A percentile compares a stretch with the other conserved stretches of the same genome.
Evolutionary conservation across 2,797 vertebrate genomes (phyloP).

Genomic region (Sebastes nivosus): DNA sequence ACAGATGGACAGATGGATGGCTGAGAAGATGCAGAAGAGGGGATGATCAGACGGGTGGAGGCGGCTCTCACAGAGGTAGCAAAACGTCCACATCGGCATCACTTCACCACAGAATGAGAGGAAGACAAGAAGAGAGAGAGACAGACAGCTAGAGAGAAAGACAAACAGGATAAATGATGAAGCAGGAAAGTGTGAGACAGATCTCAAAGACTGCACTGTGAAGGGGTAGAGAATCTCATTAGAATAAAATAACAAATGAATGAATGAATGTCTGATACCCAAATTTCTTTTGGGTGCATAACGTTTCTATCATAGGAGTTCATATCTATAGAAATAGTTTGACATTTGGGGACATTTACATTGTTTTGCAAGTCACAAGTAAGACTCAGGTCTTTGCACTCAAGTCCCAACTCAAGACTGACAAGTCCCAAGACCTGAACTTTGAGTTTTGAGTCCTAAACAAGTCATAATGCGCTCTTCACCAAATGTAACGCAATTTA

Average conservation of each 20-base stretch:
- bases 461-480: no score
- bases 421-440: no score
- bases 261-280: not conserved
- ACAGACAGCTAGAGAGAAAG: constrained; percentile 15
- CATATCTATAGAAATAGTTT: not conserved
- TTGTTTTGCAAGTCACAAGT: no score
- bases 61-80: constrained; percentile 39
- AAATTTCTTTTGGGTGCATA: not conserved
- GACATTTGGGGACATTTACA: not conserved
- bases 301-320: not conserved
- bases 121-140: not conserved
- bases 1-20: constrained; percentile 1
- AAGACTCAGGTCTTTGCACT: rapidly evolving
- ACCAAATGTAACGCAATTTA: no score
- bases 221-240: not conserved
- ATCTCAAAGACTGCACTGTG: not conserved
- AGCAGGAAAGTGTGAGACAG: not conserved
- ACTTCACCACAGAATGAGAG: constrained; percentile 17
- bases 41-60: constrained; percentile 21
- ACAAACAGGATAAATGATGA: not conserved
- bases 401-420: no score
- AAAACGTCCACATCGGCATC: constrained; percentile 19
- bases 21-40: no score
- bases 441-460: no score
- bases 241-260: not conserved